Conservation (phyloP, 1,140 invertebrate species). For the Drosophila ogumai region DNA sequence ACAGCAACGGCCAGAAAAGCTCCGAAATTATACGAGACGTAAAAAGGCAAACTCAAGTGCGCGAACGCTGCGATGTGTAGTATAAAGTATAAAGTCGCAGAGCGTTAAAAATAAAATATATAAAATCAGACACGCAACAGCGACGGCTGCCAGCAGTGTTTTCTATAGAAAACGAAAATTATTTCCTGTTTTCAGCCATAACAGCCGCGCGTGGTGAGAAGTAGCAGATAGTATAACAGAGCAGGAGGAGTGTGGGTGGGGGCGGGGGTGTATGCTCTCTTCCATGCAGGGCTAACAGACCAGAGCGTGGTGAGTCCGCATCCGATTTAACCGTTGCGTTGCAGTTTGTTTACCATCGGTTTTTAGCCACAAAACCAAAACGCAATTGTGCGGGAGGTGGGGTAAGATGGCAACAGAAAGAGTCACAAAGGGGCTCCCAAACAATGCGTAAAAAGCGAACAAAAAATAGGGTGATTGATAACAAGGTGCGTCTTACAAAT, state of each 20-base stretch:
- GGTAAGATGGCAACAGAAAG: slow-evolving; percentile 4
- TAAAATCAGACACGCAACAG: slow-evolving; percentile 40
- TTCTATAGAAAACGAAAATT: slow-evolving; percentile 67
- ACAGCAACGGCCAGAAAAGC: slow-evolving; percentile 34
- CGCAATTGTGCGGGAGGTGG: slow-evolving; percentile 25
- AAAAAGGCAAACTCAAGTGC: slow-evolving; percentile 40
- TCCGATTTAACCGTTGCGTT: slow-evolving; percentile 32
- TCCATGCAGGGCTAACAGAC: slow-evolving; percentile 39
- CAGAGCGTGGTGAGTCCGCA: slow-evolving; percentile 30
- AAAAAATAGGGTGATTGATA: slow-evolving; percentile 41
- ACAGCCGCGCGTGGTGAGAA: slow-evolving; percentile 32
- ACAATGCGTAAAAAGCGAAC: slow-evolving; percentile 39
- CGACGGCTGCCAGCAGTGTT: slow-evolving; percentile 34
- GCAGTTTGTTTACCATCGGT: slow-evolving; percentile 45
- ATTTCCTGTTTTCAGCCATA: slow-evolving; percentile 65
- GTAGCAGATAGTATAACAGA: slow-evolving; percentile 17
- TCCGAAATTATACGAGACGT: slow-evolving; percentile 39
- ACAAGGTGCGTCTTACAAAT: slow-evolving; percentile 45
- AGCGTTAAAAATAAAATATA: slow-evolving; percentile 52
- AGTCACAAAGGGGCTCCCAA: slow-evolving; percentile 18
- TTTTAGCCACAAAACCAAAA: slow-evolving; percentile 30
- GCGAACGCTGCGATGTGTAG: slow-evolving; percentile 21
- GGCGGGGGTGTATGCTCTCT: not conserved
- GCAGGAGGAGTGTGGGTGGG: slow-evolving; percentile 2
- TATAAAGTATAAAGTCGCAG: slow-evolving; percentile 46